Evolutionary conservation across 2,797 vertebrate genomes (phyloP), one percentile per base, ranked within the genome.

Genomic region (Rhinichthys osculus): DNA sequence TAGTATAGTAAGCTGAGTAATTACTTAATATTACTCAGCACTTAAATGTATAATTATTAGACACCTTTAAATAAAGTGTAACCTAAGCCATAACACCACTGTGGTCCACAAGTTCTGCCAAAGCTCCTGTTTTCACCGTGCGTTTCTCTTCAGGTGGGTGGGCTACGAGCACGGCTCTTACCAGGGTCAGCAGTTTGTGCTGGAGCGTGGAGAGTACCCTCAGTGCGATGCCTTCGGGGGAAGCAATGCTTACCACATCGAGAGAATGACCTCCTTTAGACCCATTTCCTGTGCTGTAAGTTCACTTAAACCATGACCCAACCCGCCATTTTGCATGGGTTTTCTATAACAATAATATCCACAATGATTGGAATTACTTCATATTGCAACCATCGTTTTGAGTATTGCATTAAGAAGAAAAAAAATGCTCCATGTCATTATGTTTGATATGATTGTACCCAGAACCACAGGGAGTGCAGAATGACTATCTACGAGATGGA

Each of bases 191-290:
- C 98, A 99, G 96, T 98, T 97, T 89, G 95, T 99, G 90, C 97
- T 99, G 94, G 98, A 99, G 92, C 97, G 97, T 87, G 98, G 98
- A 1, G 98, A 99, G 89, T 99, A 99, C 93, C 98, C 98, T 91
- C 97, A 99, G 95, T 97, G 95, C 82, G 93, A 96, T 16, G 97
- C 98, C 38, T 99, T 98, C n/a, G 97, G 98, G 27, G 98, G 87
- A 93, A 99, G 93, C 96, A 98, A 93, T 88, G 96, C 95, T 95
- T 99, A 98, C 83, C 96, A 96, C 5, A 93, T 96, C 0, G 96
- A 97, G 91, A 95, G 98, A 82, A 94, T 99, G 95, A 97, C 96
- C 91, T 98, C 98, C 90, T 99, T 99, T 95, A 96, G 97, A 69
- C 97, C 98, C 1, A 96, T 98, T 59, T 91, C 96, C 93, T 97